Conservation (phyloP, 2,113 vertebrate genomes). For the Heptranchias perlo region DNA sequence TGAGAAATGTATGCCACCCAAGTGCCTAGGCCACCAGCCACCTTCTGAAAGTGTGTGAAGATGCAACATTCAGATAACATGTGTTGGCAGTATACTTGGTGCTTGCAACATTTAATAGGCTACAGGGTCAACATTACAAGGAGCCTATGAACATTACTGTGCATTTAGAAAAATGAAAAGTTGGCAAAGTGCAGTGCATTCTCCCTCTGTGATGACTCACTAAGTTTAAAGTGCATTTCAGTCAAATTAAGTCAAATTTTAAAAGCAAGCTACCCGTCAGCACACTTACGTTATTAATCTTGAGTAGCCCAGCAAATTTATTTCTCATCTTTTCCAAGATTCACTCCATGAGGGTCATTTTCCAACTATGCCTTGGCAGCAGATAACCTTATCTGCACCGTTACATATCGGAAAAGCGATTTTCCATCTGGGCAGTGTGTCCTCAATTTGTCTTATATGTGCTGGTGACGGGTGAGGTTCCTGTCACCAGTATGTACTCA, state of each 20-base stretch:
- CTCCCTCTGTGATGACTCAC: neutral
- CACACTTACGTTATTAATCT: neutral
- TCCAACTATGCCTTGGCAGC: neutral
- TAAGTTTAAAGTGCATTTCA: neutral
- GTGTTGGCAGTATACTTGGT: neutral
- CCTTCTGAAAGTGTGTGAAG: neutral
- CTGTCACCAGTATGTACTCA: neutral
- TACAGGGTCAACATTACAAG: neutral
- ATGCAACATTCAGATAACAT: neutral
- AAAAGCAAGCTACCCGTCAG: neutral
- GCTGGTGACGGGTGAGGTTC: neutral
- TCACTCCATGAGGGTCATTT: neutral
- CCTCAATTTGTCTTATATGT: neutral
- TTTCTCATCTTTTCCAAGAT: neutral
- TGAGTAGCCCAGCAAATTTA: neutral
- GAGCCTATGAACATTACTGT: neutral
- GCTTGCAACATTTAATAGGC: neutral
- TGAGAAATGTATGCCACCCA: neutral
- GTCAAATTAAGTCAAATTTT: neutral
- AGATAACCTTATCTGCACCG: neutral
- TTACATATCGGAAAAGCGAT: no score
- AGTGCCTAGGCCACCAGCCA: neutral
- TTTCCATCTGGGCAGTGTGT: neutral
- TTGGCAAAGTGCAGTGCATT: neutral
- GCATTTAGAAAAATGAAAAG: neutral